Conservation (phyloP, 2,888 invertebrate species). For the Leptopilina syphax region DNA sequence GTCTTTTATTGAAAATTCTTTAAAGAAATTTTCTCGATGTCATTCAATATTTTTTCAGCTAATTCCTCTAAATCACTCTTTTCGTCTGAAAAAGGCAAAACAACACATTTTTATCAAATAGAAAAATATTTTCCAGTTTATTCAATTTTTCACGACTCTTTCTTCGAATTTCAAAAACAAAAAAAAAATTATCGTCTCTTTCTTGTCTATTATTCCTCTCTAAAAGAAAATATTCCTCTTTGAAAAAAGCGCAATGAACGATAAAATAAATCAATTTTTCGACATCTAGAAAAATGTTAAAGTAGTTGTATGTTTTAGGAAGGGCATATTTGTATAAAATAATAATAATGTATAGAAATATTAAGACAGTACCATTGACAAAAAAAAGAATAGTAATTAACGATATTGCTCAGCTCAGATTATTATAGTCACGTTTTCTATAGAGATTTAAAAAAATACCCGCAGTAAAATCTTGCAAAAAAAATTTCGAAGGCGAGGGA, state of each 20-base stretch:
- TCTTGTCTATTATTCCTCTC: neutral
- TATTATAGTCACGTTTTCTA: constrained; percentile 16
- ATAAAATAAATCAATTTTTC: neutral
- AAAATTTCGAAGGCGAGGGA: neutral
- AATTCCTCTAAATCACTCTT: no score
- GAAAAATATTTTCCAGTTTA: no score
- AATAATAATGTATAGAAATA: neutral
- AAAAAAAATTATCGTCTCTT: neutral
- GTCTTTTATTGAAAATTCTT: no score
- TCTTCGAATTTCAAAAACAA: neutral
- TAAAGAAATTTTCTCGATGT: no score
- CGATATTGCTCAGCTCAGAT: constrained; percentile 19
- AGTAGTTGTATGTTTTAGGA: constrained; percentile 7
- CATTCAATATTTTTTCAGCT: no score
- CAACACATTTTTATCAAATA: no score
- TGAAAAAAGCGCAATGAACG: neutral
- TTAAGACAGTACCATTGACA: neutral
- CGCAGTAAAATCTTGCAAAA: neutral
- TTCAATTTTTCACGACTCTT: neutral
- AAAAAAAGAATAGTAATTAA: neutral
- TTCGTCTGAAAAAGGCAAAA: no score
- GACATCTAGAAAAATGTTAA: constrained; percentile 1
- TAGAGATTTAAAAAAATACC: neutral
- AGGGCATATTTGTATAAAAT: neutral
- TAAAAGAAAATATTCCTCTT: neutral